A percentile compares a stretch with the other conserved stretches of the same genome.
Evolutionary conservation across 2,113 vertebrate genomes (phyloP).

Genomic region (Hippocampus comes): DNA sequence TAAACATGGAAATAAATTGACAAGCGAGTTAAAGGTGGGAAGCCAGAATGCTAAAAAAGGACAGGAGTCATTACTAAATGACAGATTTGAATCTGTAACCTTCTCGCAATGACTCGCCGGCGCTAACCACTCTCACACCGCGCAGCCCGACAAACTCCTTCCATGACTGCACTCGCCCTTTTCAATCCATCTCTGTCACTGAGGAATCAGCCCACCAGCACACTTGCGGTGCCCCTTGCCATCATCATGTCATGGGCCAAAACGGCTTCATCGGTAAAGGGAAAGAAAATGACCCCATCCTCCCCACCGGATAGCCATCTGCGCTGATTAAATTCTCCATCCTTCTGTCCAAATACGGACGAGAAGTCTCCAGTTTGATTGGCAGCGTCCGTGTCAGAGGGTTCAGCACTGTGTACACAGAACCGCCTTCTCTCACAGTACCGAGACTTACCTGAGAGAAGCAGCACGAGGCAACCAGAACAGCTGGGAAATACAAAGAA

Average conservation of each 20-base stretch:
- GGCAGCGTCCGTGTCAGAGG: slow-evolving; percentile 54
- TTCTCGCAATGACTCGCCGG: background rate
- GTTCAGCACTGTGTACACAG: slow-evolving; percentile 57
- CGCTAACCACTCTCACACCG: background rate
- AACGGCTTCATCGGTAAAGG: slow-evolving; percentile 44
- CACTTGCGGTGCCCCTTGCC: background rate
- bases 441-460: slow-evolving; percentile 55
- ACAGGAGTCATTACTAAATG: background rate
- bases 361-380: slow-evolving; percentile 58
- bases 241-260: slow-evolving; percentile 15
- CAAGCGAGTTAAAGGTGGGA: too few species aligned
- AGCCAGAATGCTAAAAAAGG: background rate
- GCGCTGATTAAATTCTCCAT: slow-evolving; percentile 39
- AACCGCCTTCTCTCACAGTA: slow-evolving; percentile 51
- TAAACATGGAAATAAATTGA: too few species aligned
- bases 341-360: slow-evolving; percentile 61
- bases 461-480: background rate
- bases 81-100: background rate
- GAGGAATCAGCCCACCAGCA: slow-evolving; percentile 33
- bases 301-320: slow-evolving; percentile 53
- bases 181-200: slow-evolving; percentile 42
- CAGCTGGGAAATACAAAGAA: background rate
- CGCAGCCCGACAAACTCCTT: slow-evolving; percentile 23
- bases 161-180: slow-evolving; percentile 46
- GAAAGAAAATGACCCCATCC: slow-evolving; percentile 13